Conservation (phyloP, 2,888 invertebrate species). For the Rhingia rostrata region DNA sequence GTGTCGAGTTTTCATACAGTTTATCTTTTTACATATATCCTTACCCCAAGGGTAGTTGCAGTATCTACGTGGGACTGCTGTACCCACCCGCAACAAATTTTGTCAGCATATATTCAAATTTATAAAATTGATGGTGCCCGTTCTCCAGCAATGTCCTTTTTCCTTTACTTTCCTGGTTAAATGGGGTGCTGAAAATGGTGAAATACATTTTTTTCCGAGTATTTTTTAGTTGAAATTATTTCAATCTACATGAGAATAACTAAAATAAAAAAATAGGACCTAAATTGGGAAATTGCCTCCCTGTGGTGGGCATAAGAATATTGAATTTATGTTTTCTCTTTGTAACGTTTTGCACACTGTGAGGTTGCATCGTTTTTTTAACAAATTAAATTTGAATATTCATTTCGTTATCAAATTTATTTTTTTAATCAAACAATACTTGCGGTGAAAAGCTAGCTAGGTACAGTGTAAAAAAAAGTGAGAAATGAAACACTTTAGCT, state of each 20-base stretch:
- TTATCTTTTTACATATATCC: background rate
- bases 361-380: background rate
- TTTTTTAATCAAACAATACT: background rate
- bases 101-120: slow-evolving; percentile 27
- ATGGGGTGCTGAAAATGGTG: background rate
- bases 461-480: background rate
- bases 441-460: background rate
- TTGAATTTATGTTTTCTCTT: slow-evolving; percentile 4
- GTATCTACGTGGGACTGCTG: background rate
- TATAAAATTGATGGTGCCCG: background rate
- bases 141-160: background rate
- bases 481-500: background rate
- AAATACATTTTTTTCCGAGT: background rate
- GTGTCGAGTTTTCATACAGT: slow-evolving; percentile 18
- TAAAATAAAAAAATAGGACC: background rate
- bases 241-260: slow-evolving; percentile 17
- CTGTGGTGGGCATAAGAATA: background rate
- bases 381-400: slow-evolving; percentile 12
- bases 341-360: background rate
- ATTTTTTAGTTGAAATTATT: slow-evolving; percentile 22
- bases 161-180: background rate
- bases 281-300: slow-evolving; percentile 18
- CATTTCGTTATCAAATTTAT: background rate
- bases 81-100: background rate
- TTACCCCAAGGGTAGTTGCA: background rate